A percentile compares a stretch with the other conserved stretches of the same genome.
Conservation (phyloP, 2,797 vertebrate species). For the Neosalanx taihuensis region DNA sequence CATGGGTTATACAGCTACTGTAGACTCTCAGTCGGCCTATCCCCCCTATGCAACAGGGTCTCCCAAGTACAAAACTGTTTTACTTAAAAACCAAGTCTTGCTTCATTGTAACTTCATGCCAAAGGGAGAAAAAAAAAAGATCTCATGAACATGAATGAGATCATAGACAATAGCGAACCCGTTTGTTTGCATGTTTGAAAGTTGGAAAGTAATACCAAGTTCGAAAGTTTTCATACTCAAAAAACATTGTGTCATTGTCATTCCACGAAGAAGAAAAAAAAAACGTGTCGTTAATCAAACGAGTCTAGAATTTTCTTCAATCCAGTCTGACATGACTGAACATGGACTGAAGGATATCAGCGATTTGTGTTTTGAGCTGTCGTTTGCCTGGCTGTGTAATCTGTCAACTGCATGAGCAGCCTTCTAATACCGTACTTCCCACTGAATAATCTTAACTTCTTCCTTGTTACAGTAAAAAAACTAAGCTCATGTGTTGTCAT, state of each 20-base stretch:
- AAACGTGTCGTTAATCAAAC: background rate
- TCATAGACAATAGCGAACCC: conserved; percentile 5
- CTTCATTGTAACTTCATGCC: background rate
- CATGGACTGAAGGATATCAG: background rate
- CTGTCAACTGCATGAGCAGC: too few relatives aligned
- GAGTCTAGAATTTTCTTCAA: background rate
- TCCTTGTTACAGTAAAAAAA: background rate
- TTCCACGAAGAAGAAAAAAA: too few relatives aligned
- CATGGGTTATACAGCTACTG: background rate
- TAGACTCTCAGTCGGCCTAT: background rate
- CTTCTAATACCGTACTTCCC: background rate
- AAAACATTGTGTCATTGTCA: background rate
- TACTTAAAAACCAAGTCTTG: background rate
- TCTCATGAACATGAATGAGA: conserved; percentile 9
- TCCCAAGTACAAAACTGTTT: background rate
- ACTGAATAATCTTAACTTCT: background rate
- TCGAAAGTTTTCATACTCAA: background rate
- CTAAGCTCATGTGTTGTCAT: background rate
- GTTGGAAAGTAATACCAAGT: background rate
- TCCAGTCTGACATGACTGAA: background rate
- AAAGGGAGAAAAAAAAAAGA: background rate
- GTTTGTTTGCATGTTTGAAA: conserved; percentile 4
- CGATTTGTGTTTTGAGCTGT: background rate
- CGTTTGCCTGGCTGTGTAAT: too few relatives aligned
- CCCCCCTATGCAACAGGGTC: background rate